Percentiles rank a stretch among this genome's conserved stretches.
phyloP scores from a whole-genome alignment of 2,113 vertebrate species.

The Calidris pygmaea region DNA sequence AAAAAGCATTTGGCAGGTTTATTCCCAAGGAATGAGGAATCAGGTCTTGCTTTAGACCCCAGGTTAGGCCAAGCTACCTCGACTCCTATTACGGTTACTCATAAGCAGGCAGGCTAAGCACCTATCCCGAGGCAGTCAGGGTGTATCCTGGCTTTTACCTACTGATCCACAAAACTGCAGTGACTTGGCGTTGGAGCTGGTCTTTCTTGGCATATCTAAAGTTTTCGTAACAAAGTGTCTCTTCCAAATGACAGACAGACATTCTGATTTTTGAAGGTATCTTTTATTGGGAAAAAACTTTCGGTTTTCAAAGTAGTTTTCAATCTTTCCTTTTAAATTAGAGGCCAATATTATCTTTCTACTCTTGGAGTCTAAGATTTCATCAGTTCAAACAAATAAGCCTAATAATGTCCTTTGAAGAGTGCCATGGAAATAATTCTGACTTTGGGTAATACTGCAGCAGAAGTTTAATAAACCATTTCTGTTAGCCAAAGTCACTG shows the following conservation, averaged over 20 bases:
- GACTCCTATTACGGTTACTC: neutral
- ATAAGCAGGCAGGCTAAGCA: neutral
- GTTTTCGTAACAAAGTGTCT: neutral
- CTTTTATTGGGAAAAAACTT: neutral
- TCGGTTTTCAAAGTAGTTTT: neutral
- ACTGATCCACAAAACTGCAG: neutral
- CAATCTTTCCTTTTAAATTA: neutral
- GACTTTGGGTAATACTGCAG: neutral
- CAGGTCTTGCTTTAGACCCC: neutral
- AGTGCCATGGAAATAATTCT: conserved; percentile 7
- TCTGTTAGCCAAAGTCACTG: neutral
- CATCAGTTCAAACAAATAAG: conserved; percentile 29
- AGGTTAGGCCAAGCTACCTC: neutral
- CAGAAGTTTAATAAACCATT: neutral
- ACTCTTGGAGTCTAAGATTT: conserved; percentile 10
- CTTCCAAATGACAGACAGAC: neutral
- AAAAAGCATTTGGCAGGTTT: neutral
- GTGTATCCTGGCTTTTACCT: neutral
- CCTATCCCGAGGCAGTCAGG: neutral
- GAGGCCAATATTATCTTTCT: neutral
- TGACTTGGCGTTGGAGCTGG: neutral
- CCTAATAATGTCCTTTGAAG: neutral
- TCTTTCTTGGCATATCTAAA: neutral
- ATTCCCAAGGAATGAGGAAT: neutral
- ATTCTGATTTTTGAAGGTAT: neutral